Evolutionary conservation across 2,797 vertebrate genomes (phyloP), one percentile per base, ranked within the genome.

Genomic region (Labroides dimidiatus): DNA sequence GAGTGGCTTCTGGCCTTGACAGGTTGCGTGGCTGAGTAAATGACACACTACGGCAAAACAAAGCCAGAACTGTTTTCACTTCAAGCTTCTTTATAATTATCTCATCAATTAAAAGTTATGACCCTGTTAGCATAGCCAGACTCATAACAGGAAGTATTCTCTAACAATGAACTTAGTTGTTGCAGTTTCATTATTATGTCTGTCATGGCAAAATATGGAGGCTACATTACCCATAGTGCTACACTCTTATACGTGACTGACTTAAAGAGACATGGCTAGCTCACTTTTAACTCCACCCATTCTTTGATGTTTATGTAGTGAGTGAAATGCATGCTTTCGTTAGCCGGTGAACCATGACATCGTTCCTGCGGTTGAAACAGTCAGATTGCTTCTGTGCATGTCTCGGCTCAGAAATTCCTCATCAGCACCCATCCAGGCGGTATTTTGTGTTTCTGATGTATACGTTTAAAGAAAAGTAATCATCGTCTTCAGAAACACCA

Each of bases 381-480:
- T 7, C 36, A 36, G 37, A 14, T 39, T 39, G 37, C 37, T 9
- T 33, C 1, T 33, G 30, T 33, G 8, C 8, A 33, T 9, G 4
- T 33, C 30, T 27, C 30, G 4, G 30, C 24, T 27, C 24, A 27
- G 30, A 33, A 33, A 6, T 33, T 33, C 30, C 30, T 9, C 30
- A 33, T 33, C 30, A 33, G 6, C 37, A 39, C 37, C 37, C 37
- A 39, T 39, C 3, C 13, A 39, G 37, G 12, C 11, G 13, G 12
- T 14, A 14, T 39, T 14, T 39, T 33, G 8, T 33, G 30, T 33
- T 33, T 9, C 30, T 48, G 62, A 37, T 57, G 65, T 75, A 48
- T 64, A 65, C 23, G 21, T 70, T 81, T 72, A 87, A 86, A 81
- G 75, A 79, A 68, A 65, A 59, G 52, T 58, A 74, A 87, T 80